These are phyloP conservation scores for Drosophila takahashii DNA, from an alignment of 1,140 invertebrate genomes.

Conservation along the genomic window DNA sequence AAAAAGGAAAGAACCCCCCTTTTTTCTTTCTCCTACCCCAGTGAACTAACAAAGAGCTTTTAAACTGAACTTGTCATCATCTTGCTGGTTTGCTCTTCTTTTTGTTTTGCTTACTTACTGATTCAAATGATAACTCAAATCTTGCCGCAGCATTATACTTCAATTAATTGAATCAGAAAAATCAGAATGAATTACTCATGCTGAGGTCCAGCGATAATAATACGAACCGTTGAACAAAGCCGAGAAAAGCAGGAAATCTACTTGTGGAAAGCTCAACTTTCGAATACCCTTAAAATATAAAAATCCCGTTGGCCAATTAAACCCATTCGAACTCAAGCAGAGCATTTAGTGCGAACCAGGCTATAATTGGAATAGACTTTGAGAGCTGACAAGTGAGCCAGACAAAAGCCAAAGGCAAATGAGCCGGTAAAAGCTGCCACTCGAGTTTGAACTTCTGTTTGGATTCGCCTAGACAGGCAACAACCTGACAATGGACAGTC, in stretches of 20 bases:
- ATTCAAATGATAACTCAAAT: constrained; percentile 42
- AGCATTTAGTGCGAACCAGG: constrained; percentile 3
- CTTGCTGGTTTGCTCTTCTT: constrained; percentile 2
- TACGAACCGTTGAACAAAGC: constrained; percentile 20
- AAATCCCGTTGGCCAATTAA: constrained; percentile 26
- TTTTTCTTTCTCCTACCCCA: background rate
- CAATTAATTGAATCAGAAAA: constrained; percentile 71
- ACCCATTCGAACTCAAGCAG: constrained; percentile 1
- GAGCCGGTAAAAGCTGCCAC: constrained; percentile 58
- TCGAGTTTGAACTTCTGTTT: constrained; percentile 55
- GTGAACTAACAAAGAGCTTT: constrained; percentile 27
- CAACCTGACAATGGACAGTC: constrained; percentile 71
- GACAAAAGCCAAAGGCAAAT: constrained; percentile 58
- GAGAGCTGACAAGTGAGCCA: constrained; percentile 37
- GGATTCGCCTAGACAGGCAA: constrained; percentile 60
- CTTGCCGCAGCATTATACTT: constrained; percentile 36
- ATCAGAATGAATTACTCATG: constrained; percentile 54
- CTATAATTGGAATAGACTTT: constrained; percentile 28
- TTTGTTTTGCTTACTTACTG: constrained; percentile 14
- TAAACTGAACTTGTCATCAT: constrained; percentile 43
- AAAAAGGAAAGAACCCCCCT: constrained; percentile 6
- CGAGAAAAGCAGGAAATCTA: constrained; percentile 1
- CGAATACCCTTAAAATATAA: constrained; percentile 13
- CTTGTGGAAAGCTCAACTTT: background rate
- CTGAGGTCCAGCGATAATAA: constrained; percentile 23